These are phyloP conservation scores for Ypsolopha sequella DNA, from an alignment of 2,888 invertebrate species.

Conservation along the genomic window DNA sequence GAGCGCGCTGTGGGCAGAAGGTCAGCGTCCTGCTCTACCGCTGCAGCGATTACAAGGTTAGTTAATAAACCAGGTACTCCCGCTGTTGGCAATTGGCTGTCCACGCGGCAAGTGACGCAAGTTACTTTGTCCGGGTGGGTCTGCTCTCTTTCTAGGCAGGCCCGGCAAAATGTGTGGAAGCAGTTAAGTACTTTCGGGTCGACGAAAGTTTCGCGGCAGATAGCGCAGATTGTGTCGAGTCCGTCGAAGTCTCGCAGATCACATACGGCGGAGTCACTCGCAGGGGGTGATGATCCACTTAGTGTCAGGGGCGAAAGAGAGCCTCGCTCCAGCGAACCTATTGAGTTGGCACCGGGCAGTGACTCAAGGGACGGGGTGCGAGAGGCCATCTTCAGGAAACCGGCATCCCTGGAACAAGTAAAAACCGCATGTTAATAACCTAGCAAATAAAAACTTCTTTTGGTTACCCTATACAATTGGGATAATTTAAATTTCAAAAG, in stretches of 20 bases:
- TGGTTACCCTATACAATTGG: neutral
- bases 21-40: slow-evolving; percentile 67
- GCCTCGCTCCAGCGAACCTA: slow-evolving; percentile 89
- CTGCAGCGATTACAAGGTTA: slow-evolving; percentile 72
- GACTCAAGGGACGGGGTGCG: slow-evolving; percentile 94
- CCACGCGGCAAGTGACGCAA: slow-evolving; percentile 77
- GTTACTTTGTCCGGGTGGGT: slow-evolving; percentile 78
- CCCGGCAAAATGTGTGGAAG: slow-evolving; percentile 87
- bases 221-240: slow-evolving; percentile 73
- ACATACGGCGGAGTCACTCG: slow-evolving; percentile 86
- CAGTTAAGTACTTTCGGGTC: slow-evolving; percentile 84
- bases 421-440: slow-evolving; percentile 18
- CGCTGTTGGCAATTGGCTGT: slow-evolving; percentile 59
- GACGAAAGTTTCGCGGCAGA: slow-evolving; percentile 82
- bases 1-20: slow-evolving; percentile 57
- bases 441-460: slow-evolving; percentile 2
- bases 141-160: slow-evolving; percentile 82
- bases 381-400: slow-evolving; percentile 94
- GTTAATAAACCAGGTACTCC: slow-evolving; percentile 77
- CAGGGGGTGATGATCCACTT: slow-evolving; percentile 90
- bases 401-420: slow-evolving; percentile 82
- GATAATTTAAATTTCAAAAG: neutral
- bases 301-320: slow-evolving; percentile 86
- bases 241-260: slow-evolving; percentile 76
- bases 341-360: slow-evolving; percentile 90